Conservation (phyloP, 2,888 invertebrate species). For the Orgyia antiqua region DNA sequence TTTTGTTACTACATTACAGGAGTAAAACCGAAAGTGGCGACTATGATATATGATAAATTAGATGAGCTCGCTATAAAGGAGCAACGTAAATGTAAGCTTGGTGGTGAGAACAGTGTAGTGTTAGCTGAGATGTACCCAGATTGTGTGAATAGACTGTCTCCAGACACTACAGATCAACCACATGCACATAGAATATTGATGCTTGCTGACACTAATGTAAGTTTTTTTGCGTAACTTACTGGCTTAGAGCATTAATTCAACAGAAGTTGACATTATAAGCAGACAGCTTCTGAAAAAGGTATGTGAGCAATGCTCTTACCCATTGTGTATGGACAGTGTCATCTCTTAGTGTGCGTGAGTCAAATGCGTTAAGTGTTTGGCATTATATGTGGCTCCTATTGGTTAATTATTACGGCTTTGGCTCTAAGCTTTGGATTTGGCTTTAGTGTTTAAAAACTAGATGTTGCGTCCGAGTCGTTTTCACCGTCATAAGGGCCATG, state of each 20-base stretch:
- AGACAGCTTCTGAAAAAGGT: too few species aligned
- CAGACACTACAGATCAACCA: conserved; percentile 74
- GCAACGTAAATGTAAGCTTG: conserved; percentile 67
- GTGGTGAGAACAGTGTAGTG: conserved; percentile 79
- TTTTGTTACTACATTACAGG: conserved; percentile 59
- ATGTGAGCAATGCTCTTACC: too few species aligned
- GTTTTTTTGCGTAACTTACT: conserved; percentile 11
- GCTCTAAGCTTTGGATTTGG: too few species aligned
- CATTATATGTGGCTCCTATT: too few species aligned
- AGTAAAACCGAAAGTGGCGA: conserved; percentile 76
- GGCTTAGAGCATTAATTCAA: background rate
- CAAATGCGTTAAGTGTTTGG: too few species aligned
- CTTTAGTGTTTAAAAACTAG: too few species aligned
- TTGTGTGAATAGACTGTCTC: conserved; percentile 76
- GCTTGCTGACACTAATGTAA: conserved; percentile 81
- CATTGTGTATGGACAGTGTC: too few species aligned
- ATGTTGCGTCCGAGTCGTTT: too few species aligned
- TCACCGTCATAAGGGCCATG: too few species aligned
- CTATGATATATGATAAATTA: conserved; percentile 76
- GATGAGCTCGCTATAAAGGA: conserved; percentile 67
- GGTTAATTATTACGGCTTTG: too few species aligned
- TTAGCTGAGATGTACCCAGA: conserved; percentile 82
- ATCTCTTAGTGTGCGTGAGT: too few species aligned
- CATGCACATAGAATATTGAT: conserved; percentile 79
- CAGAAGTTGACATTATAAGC: too few species aligned